Percentiles rank a stretch among this genome's conserved stretches.
Evolutionary conservation across 2,797 vertebrate species (phyloP).

Genomic region (Gymnocypris eckloni): DNA sequence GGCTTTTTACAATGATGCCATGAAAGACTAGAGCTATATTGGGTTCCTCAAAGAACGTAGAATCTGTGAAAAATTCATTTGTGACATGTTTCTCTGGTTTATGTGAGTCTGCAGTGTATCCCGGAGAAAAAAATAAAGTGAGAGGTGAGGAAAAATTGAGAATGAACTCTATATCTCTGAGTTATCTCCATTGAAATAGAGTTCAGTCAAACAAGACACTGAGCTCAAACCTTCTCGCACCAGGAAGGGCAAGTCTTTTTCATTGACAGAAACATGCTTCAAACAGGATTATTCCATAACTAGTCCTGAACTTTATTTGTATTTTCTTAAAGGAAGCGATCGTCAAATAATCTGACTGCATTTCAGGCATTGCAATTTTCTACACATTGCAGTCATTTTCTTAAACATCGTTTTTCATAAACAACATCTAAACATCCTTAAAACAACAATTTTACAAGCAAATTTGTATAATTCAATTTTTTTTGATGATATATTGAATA

Average conservation of each 20-base stretch:
- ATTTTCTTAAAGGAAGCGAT: not conserved
- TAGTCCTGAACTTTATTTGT: not conserved
- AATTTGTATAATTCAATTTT: not conserved
- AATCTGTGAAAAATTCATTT: not conserved
- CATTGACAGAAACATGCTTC: not conserved
- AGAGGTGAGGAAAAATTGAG: not conserved
- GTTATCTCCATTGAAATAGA: slow-evolving; percentile 11
- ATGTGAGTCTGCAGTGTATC: not conserved
- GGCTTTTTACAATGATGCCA: not conserved
- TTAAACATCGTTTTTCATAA: not conserved
- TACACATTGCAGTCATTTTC: not conserved
- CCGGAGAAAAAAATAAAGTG: not conserved
- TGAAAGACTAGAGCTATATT: not conserved
- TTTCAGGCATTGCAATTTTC: not conserved
- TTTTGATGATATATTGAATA: not conserved
- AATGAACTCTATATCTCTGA: not conserved
- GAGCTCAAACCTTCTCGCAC: slow-evolving; percentile 4
- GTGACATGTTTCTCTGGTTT: not conserved
- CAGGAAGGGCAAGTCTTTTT: not conserved
- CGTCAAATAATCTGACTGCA: not conserved
- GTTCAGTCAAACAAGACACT: slow-evolving; percentile 23
- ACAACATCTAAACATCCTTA: not conserved
- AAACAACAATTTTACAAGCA: not conserved
- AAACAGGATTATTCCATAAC: not conserved
- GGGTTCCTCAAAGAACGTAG: not conserved